These are phyloP conservation scores for Polypterus bichir DNA, from an alignment of 2,113 vertebrate species.

Conservation along the genomic window DNA sequence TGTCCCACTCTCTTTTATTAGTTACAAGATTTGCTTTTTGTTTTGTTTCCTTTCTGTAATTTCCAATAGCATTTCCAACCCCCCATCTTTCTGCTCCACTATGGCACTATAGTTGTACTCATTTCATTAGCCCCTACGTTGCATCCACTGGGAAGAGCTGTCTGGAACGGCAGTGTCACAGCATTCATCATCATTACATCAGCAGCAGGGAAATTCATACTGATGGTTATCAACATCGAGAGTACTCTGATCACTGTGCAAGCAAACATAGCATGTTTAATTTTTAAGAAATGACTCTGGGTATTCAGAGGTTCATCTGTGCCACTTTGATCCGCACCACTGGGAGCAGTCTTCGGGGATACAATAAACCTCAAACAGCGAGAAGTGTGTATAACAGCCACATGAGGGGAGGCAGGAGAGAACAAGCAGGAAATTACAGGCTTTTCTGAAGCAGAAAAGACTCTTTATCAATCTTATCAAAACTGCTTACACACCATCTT, in stretches of 20 bases:
- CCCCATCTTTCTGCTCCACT: slow-evolving; percentile 17
- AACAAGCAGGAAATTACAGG: slow-evolving; percentile 31
- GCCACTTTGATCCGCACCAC: slow-evolving; percentile 30
- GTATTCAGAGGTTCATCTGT: slow-evolving; percentile 29
- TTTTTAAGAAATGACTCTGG: slow-evolving; percentile 38
- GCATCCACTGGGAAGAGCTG: slow-evolving; percentile 59
- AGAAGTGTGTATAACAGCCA: slow-evolving; percentile 25
- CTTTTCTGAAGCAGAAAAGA: slow-evolving; percentile 27
- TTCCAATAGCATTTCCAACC: slow-evolving; percentile 26
- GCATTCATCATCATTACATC: slow-evolving; percentile 92
- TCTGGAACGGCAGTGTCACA: slow-evolving; percentile 47
- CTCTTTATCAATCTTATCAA: slow-evolving; percentile 33
- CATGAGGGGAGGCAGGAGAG: slow-evolving; percentile 23
- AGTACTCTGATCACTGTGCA: slow-evolving; percentile 45
- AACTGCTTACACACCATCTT: slow-evolving; percentile 14
- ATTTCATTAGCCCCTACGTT: slow-evolving; percentile 68
- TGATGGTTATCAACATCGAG: slow-evolving; percentile 62
- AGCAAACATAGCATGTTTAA: slow-evolving; percentile 44
- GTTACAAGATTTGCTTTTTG: slow-evolving; percentile 7
- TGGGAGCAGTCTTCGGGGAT: slow-evolving; percentile 31
- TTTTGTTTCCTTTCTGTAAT: slow-evolving; percentile 8
- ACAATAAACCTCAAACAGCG: slow-evolving; percentile 23
- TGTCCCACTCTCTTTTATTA: slow-evolving; percentile 24
- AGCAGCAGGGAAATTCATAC: slow-evolving; percentile 75
- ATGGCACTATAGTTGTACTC: slow-evolving; percentile 52